A percentile compares a stretch with the other conserved stretches of the same genome.
phyloP scores from a whole-genome alignment of 2,888 invertebrate genomes.

The Drosophila testacea region DNA sequence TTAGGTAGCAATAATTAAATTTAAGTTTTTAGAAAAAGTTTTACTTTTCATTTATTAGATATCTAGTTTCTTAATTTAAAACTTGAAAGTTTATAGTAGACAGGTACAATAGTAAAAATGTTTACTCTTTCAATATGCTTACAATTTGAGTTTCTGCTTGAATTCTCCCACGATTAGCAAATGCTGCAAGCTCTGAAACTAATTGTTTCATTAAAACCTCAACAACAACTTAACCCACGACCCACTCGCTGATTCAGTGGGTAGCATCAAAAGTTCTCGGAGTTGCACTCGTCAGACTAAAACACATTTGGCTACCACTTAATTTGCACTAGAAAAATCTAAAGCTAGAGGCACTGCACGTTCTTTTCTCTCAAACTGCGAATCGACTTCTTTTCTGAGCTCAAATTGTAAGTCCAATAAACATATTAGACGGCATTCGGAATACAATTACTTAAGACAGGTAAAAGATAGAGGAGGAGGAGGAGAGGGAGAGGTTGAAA shows the following conservation, averaged over 20 bases:
- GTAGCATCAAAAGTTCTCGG: constrained; percentile 19
- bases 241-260: constrained; percentile 11
- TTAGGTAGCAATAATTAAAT: not conserved
- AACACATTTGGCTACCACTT: constrained; percentile 66
- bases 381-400: not conserved
- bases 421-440: constrained; percentile 66
- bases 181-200: constrained; percentile 44
- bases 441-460: constrained; percentile 66
- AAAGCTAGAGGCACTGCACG: constrained; percentile 68
- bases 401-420: constrained; percentile 48
- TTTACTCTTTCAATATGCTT: not conserved
- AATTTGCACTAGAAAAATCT: constrained; percentile 57
- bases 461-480: not conserved
- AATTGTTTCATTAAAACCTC: constrained; percentile 60
- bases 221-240: constrained; percentile 43
- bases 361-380: constrained; percentile 29
- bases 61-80: not conserved
- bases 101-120: too few relatives aligned
- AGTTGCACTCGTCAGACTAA: constrained; percentile 36
- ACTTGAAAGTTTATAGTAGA: too few relatives aligned
- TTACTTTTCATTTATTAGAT: not conserved
- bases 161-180: constrained; percentile 63
- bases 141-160: not conserved
- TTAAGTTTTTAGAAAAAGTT: not conserved
- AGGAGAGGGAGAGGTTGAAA: constrained; percentile 5